Conservation (phyloP, 2,113 vertebrate species). For the Cyanoderma ruficeps region DNA sequence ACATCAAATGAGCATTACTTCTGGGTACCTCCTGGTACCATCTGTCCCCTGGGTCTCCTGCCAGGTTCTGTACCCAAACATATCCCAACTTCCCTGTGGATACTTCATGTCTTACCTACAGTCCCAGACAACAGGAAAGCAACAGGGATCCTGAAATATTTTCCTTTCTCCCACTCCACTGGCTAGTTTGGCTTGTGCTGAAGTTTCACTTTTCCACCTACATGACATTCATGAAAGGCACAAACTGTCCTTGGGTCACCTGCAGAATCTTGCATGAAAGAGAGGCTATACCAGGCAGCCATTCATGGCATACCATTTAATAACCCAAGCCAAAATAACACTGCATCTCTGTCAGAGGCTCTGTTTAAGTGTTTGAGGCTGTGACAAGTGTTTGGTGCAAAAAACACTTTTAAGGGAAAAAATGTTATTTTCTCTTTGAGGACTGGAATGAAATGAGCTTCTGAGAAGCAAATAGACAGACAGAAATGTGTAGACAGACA, state of each 20-base stretch:
- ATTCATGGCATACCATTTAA: neutral
- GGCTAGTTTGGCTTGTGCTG: neutral
- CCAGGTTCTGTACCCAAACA: neutral
- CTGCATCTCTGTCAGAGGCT: neutral
- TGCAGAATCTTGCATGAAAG: neutral
- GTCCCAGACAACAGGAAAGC: neutral
- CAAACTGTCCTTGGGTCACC: neutral
- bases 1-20: neutral
- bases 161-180: neutral
- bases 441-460: neutral
- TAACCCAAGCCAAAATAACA: neutral
- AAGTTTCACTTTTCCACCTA: neutral
- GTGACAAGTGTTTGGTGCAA: neutral
- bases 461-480: neutral
- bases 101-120: neutral
- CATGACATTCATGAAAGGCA: neutral
- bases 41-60: neutral
- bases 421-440: neutral
- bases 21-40: neutral
- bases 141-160: neutral
- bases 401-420: neutral
- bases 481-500: neutral
- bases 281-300: neutral
- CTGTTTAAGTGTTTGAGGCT: neutral
- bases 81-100: accelerated